Base-by-base conservation (phyloP, 2,113 vertebrate species). In the Rhipidura dahli region DNA sequence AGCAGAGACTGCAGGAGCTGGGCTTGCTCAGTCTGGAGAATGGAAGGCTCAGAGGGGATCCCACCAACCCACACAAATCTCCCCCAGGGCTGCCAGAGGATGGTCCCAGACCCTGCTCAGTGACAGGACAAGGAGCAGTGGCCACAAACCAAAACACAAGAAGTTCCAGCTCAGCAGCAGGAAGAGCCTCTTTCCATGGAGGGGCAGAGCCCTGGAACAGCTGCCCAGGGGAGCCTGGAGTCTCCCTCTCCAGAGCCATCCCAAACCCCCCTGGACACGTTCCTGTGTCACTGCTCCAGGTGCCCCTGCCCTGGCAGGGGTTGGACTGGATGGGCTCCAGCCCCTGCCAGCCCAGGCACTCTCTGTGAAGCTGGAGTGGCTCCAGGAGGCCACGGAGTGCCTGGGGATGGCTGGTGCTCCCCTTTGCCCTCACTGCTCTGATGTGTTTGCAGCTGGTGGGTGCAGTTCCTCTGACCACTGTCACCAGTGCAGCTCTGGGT, bases 371-470 rank as follows among this genome's bases (percentile, higher is more conserved):
- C 2, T 37, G 21, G 31, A 61, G 13, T 8, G 44, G 49, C 21
- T 56, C 54, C 44, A 21, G 4, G 12, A 50, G n/a, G 68, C 44
- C 60, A 5, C 24, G 2, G 20, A 30, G 2, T 13, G 15, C 12
- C 66, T 18, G 0, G 5, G 8, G 40, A 0, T 15, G n/a, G 39
- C 61, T 49, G 35, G 2, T 13, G 1, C 9, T 42, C 15, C 49
- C 35, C 42, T 14, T 3, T 17, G 45, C 31, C 40, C 75, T 70
- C 35, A 0, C 1, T 17, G 26, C 35, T 14, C 1, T 9, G 21
- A 0, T 11, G 39, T 5, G 26, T 28, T 60, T 47, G 40, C 15
- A 10, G 2, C 49, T 14, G 2, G 16, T 30, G 10, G 3, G 5
- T 15, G 40, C 2, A 39, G 45, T 57, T 31, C 3, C 44, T 20